phyloP scores from a whole-genome alignment of 2,113 vertebrate genomes.

The Delphinapterus leucas region DNA sequence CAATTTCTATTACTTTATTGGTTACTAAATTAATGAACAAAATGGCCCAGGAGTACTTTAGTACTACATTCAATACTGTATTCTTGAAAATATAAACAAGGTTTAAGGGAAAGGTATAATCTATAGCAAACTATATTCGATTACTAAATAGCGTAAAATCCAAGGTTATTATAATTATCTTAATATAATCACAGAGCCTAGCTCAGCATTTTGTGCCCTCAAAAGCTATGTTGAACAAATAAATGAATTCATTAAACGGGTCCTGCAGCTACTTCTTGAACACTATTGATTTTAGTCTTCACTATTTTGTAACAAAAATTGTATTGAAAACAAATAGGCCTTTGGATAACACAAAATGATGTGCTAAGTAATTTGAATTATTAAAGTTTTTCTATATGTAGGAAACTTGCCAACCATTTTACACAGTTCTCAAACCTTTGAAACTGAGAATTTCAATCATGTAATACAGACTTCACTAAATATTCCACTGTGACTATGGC shows the following conservation, averaged over 20 bases:
- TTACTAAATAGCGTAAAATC: background rate
- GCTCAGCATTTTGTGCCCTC: background rate
- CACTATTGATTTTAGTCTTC: background rate
- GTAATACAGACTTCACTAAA: background rate
- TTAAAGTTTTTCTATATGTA: background rate
- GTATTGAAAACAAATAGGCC: background rate
- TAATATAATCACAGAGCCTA: background rate
- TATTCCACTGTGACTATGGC: background rate
- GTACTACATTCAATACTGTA: background rate
- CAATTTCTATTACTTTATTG: background rate
- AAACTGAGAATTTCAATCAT: background rate
- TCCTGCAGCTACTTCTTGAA: background rate
- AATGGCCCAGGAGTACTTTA: background rate
- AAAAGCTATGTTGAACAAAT: background rate
- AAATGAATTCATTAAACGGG: background rate
- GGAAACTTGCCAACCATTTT: background rate
- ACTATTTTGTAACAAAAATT: background rate
- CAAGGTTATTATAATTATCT: slow-evolving; percentile 4
- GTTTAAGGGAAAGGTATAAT: slow-evolving; percentile 11
- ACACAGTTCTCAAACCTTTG: background rate
- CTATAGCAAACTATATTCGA: background rate
- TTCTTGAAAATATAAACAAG: slow-evolving; percentile 1
- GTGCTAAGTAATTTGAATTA: background rate
- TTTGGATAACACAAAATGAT: background rate
- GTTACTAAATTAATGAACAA: slow-evolving; percentile 11